Percentiles rank a stretch among this genome's conserved stretches.
Evolutionary conservation across 2,113 vertebrate species (phyloP).

Genomic region (Probosciger aterrimus): DNA sequence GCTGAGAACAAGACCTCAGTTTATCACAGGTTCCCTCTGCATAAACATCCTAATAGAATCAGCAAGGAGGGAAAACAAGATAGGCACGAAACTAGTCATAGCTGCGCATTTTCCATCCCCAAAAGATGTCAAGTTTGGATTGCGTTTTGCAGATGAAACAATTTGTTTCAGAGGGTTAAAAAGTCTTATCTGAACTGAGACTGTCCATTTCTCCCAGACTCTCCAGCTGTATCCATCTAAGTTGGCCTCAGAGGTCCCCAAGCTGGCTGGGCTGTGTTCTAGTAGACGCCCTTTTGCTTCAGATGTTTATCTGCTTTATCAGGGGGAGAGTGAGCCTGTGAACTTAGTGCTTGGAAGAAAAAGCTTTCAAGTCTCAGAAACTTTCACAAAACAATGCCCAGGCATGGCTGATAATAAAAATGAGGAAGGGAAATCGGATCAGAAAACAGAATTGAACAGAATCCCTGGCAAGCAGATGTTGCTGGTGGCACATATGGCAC

Average conservation of each 20-base stretch:
- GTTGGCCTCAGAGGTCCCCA: neutral
- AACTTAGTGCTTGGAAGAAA: neutral
- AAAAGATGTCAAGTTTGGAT: neutral
- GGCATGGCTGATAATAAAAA: neutral
- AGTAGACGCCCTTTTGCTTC: neutral
- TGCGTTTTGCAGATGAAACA: neutral
- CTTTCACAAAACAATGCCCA: neutral
- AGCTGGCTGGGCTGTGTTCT: neutral
- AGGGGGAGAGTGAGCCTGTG: neutral
- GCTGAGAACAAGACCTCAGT: neutral
- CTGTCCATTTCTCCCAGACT: neutral
- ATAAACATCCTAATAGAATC: neutral
- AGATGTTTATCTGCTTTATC: constrained; percentile 16
- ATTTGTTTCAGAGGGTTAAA: neutral
- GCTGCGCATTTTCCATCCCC: neutral
- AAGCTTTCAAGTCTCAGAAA: neutral
- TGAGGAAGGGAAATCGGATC: neutral
- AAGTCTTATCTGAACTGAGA: neutral
- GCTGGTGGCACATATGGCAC: neutral
- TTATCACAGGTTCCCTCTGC: neutral
- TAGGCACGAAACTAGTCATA: neutral
- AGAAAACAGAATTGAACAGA: neutral
- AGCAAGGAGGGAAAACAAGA: neutral
- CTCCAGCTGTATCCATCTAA: neutral
- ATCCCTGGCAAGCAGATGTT: neutral